Evolutionary conservation across 2,797 vertebrate species (phyloP).

Genomic region (Prionace glauca): DNA sequence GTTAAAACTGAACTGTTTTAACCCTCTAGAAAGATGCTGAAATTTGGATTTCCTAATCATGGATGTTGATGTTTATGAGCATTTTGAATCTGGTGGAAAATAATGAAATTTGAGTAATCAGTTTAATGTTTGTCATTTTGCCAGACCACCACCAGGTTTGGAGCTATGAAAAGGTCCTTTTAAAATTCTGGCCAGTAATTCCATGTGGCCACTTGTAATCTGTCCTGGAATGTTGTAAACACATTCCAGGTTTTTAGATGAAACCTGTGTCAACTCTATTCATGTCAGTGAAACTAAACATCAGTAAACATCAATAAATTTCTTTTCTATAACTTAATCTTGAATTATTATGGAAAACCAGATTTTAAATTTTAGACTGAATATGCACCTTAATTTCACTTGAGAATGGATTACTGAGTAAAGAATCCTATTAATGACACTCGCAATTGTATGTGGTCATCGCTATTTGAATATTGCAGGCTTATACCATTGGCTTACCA

Average conservation of each 20-base stretch:
- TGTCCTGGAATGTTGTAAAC: constrained; percentile 34
- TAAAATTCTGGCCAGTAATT: constrained; percentile 25
- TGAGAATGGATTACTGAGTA: not conserved
- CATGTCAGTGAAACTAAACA: not conserved
- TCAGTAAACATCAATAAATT: not conserved
- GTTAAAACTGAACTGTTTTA: not conserved
- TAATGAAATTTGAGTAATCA: not conserved
- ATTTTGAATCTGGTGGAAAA: not conserved
- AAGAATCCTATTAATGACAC: not conserved
- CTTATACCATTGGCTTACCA: not conserved
- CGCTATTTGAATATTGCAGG: not conserved
- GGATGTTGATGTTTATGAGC: not conserved
- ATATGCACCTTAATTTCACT: not conserved
- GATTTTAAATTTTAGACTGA: not conserved
- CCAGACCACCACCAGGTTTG: not conserved
- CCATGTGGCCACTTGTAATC: not conserved
- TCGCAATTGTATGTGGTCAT: not conserved
- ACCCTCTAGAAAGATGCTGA: not conserved
- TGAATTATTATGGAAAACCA: not conserved
- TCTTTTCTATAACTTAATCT: not conserved
- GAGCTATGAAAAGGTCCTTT: constrained; percentile 34
- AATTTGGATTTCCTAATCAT: not conserved
- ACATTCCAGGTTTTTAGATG: constrained; percentile 30
- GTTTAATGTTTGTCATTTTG: not conserved
- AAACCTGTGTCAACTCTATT: not conserved